Percentiles rank a stretch among this genome's conserved stretches.
Evolutionary conservation across 2,113 vertebrate genomes (phyloP).

Genomic region (Paratilapia polleni): DNA sequence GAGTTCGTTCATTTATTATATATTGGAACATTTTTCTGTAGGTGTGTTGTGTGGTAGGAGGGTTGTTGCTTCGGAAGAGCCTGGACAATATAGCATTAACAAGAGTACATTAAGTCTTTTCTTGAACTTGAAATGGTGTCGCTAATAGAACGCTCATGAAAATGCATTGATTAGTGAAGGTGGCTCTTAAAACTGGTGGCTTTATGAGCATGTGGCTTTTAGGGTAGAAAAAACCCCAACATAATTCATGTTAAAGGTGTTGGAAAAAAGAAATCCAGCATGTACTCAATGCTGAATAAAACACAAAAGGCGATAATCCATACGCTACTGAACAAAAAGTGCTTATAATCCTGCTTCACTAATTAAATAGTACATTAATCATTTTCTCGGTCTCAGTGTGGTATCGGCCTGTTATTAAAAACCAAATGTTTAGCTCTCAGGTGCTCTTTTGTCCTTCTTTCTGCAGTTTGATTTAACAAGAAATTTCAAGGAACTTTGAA

Average conservation of each 20-base stretch:
- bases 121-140: background rate
- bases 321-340: constrained; percentile 47
- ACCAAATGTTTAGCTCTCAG: constrained; percentile 16
- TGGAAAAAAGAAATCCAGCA: background rate
- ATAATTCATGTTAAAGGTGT: background rate
- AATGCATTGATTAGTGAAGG: background rate
- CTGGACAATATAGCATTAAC: background rate
- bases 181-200: background rate
- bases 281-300: background rate
- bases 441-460: background rate
- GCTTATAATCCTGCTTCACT: constrained; percentile 38
- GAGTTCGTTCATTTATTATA: background rate
- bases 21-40: background rate
- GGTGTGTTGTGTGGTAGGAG: background rate
- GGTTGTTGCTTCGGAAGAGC: background rate
- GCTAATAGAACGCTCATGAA: background rate
- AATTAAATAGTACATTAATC: constrained; percentile 45
- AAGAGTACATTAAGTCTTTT: background rate
- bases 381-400: constrained; percentile 5
- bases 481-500: constrained; percentile 6
- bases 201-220: constrained; percentile 17
- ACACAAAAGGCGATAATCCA: constrained; percentile 26
- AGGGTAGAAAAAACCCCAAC: background rate
- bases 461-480: background rate
- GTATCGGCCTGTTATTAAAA: constrained; percentile 12